Evolutionary conservation across 2,797 vertebrate genomes (phyloP).

Genomic region (Acipenser transmontanus): DNA sequence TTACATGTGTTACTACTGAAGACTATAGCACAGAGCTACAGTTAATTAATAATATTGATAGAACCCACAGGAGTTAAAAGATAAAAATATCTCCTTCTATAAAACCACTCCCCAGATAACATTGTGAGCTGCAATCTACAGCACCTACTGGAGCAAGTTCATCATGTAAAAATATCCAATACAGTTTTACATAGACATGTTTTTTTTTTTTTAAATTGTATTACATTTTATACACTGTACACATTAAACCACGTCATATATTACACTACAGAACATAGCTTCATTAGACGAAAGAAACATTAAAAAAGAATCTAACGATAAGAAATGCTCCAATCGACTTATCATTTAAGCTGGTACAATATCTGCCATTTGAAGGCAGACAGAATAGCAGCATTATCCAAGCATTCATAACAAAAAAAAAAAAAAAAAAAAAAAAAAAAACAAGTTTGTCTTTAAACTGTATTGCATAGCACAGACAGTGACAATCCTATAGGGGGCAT

Average conservation of each 20-base stretch:
- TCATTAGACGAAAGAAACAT: slow-evolving; percentile 53
- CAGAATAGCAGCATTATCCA: slow-evolving; percentile 48
- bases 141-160: slow-evolving; percentile 14
- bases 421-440: slow-evolving; percentile 9
- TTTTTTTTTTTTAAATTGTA: slow-evolving; percentile 39
- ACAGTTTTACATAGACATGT: slow-evolving; percentile 40
- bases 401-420: slow-evolving; percentile 28
- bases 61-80: slow-evolving; percentile 17
- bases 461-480: slow-evolving; percentile 74
- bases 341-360: slow-evolving; percentile 24
- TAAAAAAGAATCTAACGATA: slow-evolving; percentile 47
- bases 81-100: slow-evolving; percentile 18
- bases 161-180: slow-evolving; percentile 23
- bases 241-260: slow-evolving; percentile 58
- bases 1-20: slow-evolving; percentile 15
- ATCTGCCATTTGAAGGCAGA: slow-evolving; percentile 38
- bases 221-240: slow-evolving; percentile 73
- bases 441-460: slow-evolving; percentile 41
- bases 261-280: slow-evolving; percentile 70
- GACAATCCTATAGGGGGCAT: slow-evolving; percentile 19
- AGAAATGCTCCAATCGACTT: slow-evolving; percentile 35
- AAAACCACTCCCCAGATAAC: slow-evolving; percentile 20
- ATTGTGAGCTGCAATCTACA: slow-evolving; percentile 16
- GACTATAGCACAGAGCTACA: slow-evolving; percentile 18
- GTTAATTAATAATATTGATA: slow-evolving; percentile 14